phyloP scores from a whole-genome alignment of 2,888 invertebrate species.

The Tinea trinotella region DNA sequence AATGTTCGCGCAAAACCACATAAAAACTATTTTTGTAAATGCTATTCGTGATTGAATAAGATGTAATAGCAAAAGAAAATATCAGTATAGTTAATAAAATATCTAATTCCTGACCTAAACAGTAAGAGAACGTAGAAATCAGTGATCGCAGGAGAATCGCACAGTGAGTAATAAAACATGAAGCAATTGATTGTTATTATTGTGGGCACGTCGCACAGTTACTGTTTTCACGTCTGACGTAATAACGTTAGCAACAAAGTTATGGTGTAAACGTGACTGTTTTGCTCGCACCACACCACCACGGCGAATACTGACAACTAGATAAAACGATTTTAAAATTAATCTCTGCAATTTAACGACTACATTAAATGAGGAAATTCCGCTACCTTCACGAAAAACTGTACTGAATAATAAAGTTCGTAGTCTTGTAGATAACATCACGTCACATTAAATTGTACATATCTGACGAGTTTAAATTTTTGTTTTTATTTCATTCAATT shows the following conservation, averaged over 20 bases:
- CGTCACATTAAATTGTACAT: not conserved
- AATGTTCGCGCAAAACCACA: too few species aligned
- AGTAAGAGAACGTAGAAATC: constrained; percentile 31
- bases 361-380: not conserved
- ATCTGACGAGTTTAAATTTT: too few species aligned
- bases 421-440: constrained; percentile 4
- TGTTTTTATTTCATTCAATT: too few species aligned
- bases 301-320: not conserved
- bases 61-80: too few species aligned
- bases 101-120: not conserved
- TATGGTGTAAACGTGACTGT: constrained; percentile 54
- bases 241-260: constrained; percentile 67
- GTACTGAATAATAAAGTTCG: not conserved
- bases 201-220: constrained; percentile 68
- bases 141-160: constrained; percentile 34
- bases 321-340: constrained; percentile 11
- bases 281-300: not conserved
- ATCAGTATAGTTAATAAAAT: too few species aligned
- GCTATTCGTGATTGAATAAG: not conserved
- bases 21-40: too few species aligned
- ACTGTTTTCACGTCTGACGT: constrained; percentile 69
- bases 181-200: constrained; percentile 67
- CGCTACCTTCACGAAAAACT: not conserved
- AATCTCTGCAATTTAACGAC: not conserved
- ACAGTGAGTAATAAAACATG: constrained; percentile 53